These are phyloP conservation scores for Troglohyphantes excavatus DNA, from an alignment of 2,888 invertebrate genomes.

Conservation along the genomic window DNA sequence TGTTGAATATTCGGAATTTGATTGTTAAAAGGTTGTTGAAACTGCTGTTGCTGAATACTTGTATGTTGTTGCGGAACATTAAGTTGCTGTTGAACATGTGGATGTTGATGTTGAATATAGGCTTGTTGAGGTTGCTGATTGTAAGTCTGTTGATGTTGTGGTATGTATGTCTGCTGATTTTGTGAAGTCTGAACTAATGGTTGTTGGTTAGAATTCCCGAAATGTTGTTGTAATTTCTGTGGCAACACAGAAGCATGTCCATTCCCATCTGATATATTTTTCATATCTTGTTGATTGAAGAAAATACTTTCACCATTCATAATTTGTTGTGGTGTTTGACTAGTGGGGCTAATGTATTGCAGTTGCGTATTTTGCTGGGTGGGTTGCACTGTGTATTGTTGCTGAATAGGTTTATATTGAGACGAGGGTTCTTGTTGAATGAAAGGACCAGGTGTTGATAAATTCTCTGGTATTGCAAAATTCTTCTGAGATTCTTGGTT, in stretches of 20 bases:
- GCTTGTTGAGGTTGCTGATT: not conserved
- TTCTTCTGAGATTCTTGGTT: too few relatives aligned
- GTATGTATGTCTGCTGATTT: conserved; percentile 21
- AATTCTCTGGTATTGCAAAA: not conserved
- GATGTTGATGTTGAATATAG: not conserved
- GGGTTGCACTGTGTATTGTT: not conserved
- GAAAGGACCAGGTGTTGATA: not conserved
- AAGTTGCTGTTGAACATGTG: not conserved
- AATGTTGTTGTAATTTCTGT: conserved; percentile 12
- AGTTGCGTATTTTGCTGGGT: conserved; percentile 8
- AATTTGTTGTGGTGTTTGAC: not conserved
- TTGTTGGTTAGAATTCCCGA: not conserved
- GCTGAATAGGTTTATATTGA: not conserved
- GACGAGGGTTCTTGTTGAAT: conserved; percentile 11
- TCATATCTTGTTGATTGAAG: conserved; percentile 15
- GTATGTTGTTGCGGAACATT: not conserved
- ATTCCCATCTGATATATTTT: not conserved
- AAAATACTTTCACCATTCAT: not conserved
- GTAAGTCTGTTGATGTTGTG: not conserved
- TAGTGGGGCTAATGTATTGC: not conserved
- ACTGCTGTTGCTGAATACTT: conserved; percentile 13
- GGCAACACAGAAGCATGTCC: not conserved
- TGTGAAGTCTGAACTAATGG: not conserved
- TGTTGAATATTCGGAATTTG: conserved; percentile 28
- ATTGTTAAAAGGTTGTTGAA: not conserved